Evolutionary conservation across 2,797 vertebrate genomes (phyloP).

Genomic region (Sebastes dallii): DNA sequence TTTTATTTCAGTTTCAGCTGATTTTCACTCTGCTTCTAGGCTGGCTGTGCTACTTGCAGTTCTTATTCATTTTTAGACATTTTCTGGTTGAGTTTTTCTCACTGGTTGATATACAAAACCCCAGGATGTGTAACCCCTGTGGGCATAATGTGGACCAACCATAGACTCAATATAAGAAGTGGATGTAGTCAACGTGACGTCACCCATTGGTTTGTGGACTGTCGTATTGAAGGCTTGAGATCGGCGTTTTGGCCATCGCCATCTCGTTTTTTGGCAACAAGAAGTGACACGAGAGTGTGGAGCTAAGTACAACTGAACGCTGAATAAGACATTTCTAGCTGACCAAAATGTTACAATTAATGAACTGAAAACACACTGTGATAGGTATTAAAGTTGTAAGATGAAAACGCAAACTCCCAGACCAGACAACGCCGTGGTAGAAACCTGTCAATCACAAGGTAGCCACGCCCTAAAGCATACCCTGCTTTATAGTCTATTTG

Average conservation of each 20-base stretch:
- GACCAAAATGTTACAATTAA: too few relatives aligned
- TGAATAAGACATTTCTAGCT: too few relatives aligned
- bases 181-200: neutral
- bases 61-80: neutral
- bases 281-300: neutral
- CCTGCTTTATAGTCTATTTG: too few relatives aligned
- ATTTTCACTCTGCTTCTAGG: constrained; percentile 2
- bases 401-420: too few relatives aligned
- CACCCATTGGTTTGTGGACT: neutral
- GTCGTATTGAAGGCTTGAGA: neutral
- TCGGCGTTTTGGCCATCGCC: neutral
- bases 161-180: neutral
- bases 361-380: too few relatives aligned
- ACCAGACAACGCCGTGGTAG: too few relatives aligned
- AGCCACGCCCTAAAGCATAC: too few relatives aligned
- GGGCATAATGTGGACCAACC: neutral
- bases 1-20: constrained; percentile 15
- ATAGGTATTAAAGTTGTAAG: too few relatives aligned
- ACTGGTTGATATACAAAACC: neutral
- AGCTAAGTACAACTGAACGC: too few relatives aligned
- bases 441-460: too few relatives aligned
- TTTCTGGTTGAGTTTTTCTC: neutral
- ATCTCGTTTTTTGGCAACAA: neutral
- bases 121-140: neutral
- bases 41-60: neutral